phyloP scores from a whole-genome alignment of 2,888 invertebrate genomes.

The Escarpia spicata region DNA sequence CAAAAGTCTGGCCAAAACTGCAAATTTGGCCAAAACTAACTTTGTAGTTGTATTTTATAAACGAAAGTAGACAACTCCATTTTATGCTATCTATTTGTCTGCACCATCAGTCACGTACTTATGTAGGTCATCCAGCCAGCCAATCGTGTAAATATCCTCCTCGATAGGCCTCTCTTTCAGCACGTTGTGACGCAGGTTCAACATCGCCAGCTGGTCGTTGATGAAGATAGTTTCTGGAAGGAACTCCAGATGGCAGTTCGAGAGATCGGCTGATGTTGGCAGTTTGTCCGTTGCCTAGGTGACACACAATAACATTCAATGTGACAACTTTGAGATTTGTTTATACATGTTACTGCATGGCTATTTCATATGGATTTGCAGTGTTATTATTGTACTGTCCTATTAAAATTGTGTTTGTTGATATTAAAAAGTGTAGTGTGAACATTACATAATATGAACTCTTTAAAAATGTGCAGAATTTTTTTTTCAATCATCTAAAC shows the following conservation, averaged over 20 bases:
- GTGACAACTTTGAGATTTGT: neutral
- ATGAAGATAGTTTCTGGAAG: conserved; percentile 66
- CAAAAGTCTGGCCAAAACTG: too few species aligned
- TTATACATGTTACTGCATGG: neutral
- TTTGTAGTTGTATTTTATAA: too few species aligned
- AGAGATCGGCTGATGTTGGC: conserved; percentile 65
- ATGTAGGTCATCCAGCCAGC: conserved; percentile 67
- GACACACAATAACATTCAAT: conserved; percentile 13
- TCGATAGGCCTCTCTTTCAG: conserved; percentile 62
- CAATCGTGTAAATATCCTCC: conserved; percentile 64
- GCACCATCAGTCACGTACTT: conserved; percentile 45
- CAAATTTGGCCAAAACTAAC: too few species aligned
- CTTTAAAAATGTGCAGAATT: too few species aligned
- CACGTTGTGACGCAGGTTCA: conserved; percentile 66
- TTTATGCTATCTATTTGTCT: too few species aligned
- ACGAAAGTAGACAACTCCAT: too few species aligned
- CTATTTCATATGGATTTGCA: neutral
- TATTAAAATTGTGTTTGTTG: too few species aligned
- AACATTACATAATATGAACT: too few species aligned
- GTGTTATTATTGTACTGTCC: neutral
- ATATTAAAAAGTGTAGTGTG: too few species aligned
- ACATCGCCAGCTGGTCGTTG: conserved; percentile 61
- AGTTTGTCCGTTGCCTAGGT: conserved; percentile 64
- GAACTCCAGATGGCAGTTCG: conserved; percentile 66
- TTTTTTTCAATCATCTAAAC: too few species aligned